These are phyloP conservation scores for Yponomeuta cagnagella DNA, from an alignment of 2,888 invertebrate genomes.

Conservation along the genomic window DNA sequence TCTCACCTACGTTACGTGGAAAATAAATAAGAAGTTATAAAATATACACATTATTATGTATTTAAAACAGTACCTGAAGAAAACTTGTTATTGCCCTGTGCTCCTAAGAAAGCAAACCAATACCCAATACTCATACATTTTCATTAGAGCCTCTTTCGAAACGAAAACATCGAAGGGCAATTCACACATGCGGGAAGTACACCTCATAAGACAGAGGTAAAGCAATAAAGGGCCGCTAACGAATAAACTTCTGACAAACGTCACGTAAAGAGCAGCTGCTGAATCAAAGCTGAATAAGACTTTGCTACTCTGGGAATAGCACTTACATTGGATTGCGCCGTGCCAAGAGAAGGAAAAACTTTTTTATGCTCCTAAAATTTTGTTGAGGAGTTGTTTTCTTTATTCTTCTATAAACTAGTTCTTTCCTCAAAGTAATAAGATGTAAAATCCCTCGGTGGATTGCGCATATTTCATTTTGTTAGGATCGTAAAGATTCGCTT, in stretches of 20 bases:
- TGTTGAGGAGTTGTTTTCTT: constrained; percentile 39
- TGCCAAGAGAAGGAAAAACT: constrained; percentile 43
- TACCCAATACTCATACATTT: constrained; percentile 39
- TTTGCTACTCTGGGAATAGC: constrained; percentile 29
- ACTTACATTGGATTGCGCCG: constrained; percentile 37
- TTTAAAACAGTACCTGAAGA: too few relatives aligned
- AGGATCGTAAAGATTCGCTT: constrained; percentile 69
- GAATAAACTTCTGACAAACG: constrained; percentile 28
- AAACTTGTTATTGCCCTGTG: too few relatives aligned
- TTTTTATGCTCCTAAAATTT: constrained; percentile 44
- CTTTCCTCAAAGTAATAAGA: constrained; percentile 54
- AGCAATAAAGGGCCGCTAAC: constrained; percentile 29
- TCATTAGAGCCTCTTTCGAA: constrained; percentile 31
- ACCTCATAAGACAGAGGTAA: constrained; percentile 31
- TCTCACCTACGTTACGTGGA: not conserved
- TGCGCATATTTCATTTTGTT: constrained; percentile 60
- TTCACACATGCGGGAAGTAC: constrained; percentile 35
- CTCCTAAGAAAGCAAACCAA: constrained; percentile 11
- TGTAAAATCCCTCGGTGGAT: constrained; percentile 53
- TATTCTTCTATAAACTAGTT: constrained; percentile 41
- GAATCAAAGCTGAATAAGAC: constrained; percentile 29
- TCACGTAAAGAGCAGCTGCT: constrained; percentile 13
- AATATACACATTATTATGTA: too few relatives aligned
- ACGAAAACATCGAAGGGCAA: constrained; percentile 32
- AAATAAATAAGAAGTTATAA: not conserved